Evolutionary conservation across 2,888 invertebrate species (phyloP), one percentile per base, ranked within the genome.

Genomic region (Patella pellucida): DNA sequence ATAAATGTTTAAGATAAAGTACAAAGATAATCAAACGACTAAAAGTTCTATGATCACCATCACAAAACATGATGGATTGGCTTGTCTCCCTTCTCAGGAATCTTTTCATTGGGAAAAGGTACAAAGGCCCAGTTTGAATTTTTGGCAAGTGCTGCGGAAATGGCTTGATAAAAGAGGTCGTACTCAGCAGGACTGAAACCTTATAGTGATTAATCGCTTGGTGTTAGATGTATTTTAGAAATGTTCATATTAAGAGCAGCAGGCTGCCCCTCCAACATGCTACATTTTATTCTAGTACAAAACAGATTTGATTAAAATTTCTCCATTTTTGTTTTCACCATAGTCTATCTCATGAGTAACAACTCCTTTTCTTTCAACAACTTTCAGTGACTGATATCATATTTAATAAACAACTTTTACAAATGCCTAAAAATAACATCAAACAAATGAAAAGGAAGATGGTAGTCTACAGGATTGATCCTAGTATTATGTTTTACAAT

Each of bases 121-220:
- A 62, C 62, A 62, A 62, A 62, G 23, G 62, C 62, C 23, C 62
- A 7, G 62, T 62, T 62, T 62, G 62, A 62, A 62, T 23, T 62
- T 62, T 62, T 62, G 62, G 62, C 62, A 62, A 23, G 23, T 62
- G 62, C 23, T 62, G 62, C 19, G 62, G 62, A 62, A 62, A 23
- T 62, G 19, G 62, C 23, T 62, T 62, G 62, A 62, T 62, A 62
- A 62, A 62, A 62, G 62, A 62, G 62, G 62, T 23, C 14, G 23
- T 15, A 23, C 62, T 23, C 62, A 62, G 62, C 62, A 62, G 23
- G 62, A 62, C 62, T 62, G 62, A 15, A 62, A 62, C 14, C 19
- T 62, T 19, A 62, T 23, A 62, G 62, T 62, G 62, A 62, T 62
- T 62, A 62, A 62, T 62, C 62, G 62, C 62, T 23, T 62, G 62